Conservation (phyloP, 2,888 invertebrate species). For the Euphydryas editha region DNA sequence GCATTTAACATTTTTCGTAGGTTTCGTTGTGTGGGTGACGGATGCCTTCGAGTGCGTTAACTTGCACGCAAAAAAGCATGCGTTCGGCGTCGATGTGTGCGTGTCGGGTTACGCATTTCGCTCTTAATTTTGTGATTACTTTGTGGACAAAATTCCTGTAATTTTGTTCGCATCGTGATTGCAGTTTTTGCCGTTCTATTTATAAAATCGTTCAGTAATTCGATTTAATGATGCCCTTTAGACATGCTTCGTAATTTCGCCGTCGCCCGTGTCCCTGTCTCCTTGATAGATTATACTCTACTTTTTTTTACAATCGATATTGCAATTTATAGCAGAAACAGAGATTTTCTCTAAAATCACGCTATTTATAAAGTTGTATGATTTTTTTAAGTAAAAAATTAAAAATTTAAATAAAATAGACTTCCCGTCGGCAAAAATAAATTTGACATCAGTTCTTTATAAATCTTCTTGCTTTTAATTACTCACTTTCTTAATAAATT, state of each 20-base stretch:
- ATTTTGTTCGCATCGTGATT: constrained; percentile 49
- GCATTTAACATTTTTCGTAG: constrained; percentile 54
- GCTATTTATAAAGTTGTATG: not conserved
- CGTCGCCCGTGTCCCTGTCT: constrained; percentile 34
- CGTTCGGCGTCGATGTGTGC: constrained; percentile 47
- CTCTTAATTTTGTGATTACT: constrained; percentile 73
- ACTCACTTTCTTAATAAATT: too few species aligned
- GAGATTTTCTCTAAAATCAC: not conserved
- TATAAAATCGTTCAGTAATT: constrained; percentile 43
- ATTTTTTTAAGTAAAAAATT: not conserved
- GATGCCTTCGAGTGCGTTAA: constrained; percentile 65
- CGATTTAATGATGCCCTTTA: constrained; percentile 45
- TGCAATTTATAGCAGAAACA: constrained; percentile 7
- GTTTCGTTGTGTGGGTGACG: constrained; percentile 59
- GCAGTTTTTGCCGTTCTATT: constrained; percentile 44
- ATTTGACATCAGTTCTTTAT: not conserved
- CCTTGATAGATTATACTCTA: constrained; percentile 28
- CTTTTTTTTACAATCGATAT: constrained; percentile 3
- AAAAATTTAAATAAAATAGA: not conserved
- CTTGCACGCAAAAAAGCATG: constrained; percentile 58
- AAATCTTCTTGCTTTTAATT: too few species aligned
- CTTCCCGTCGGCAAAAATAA: constrained; percentile 6
- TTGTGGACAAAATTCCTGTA: constrained; percentile 56
- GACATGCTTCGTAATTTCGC: constrained; percentile 43
- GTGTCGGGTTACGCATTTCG: constrained; percentile 54